Conservation (phyloP, 2,797 vertebrate genomes). For the Pantherophis vulpinus region DNA sequence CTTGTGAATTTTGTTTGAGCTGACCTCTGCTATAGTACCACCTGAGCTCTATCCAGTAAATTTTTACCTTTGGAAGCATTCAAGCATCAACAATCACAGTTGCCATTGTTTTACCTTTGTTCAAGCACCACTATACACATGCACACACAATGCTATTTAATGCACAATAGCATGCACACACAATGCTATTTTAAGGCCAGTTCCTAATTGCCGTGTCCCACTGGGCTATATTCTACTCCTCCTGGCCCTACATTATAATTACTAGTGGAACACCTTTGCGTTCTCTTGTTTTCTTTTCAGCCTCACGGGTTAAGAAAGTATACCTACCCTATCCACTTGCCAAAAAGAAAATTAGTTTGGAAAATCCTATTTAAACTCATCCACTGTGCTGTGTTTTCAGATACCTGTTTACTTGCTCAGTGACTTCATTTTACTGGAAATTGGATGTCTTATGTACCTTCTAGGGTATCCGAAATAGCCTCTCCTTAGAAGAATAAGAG, state of each 20-base stretch:
- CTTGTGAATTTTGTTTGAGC: neutral
- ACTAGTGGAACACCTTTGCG: neutral
- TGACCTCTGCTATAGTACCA: neutral
- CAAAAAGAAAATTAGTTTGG: too few relatives aligned
- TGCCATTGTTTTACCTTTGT: neutral
- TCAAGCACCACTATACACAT: neutral
- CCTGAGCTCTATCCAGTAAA: neutral
- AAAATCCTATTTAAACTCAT: too few relatives aligned
- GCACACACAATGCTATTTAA: neutral
- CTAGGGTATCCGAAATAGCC: too few relatives aligned
- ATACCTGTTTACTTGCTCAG: too few relatives aligned
- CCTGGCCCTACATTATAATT: neutral
- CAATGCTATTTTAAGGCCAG: neutral
- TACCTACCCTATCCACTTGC: too few relatives aligned
- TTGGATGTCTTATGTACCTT: too few relatives aligned
- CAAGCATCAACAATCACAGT: neutral
- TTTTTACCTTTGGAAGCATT: neutral
- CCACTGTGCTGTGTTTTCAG: too few relatives aligned
- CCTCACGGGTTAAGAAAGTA: neutral
- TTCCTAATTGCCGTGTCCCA: neutral
- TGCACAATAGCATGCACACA: neutral
- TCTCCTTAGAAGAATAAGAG: too few relatives aligned
- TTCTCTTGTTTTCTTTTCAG: neutral
- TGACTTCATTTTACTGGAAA: too few relatives aligned
- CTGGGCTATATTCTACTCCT: neutral